Percentiles rank a stretch among this genome's conserved stretches.
phyloP scores from a whole-genome alignment of 2,797 vertebrate species.

The Simalia tracyae region DNA sequence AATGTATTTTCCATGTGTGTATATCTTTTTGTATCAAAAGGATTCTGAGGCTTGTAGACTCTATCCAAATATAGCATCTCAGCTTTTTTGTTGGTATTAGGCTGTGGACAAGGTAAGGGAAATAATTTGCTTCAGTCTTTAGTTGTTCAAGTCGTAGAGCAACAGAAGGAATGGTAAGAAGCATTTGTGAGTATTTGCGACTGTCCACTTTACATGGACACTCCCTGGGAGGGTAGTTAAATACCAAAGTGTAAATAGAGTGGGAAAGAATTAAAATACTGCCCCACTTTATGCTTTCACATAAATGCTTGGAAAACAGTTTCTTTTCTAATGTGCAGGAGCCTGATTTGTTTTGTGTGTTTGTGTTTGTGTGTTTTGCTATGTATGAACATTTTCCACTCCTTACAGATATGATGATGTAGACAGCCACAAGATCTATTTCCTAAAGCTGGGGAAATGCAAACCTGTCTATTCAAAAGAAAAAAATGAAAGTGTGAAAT shows the following conservation, averaged over 20 bases:
- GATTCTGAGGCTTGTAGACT: constrained; percentile 69
- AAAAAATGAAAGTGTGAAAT: background rate
- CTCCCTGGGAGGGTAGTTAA: constrained; percentile 6
- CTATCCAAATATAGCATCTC: constrained; percentile 67
- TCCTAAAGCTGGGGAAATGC: background rate
- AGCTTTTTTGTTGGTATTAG: constrained; percentile 67
- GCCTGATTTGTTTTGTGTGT: background rate
- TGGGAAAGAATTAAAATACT: background rate
- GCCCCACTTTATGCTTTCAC: background rate
- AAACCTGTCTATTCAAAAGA: background rate
- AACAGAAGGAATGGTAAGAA: constrained; percentile 54
- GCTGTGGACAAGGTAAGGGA: constrained; percentile 66
- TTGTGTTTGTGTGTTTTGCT: background rate
- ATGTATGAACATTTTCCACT: background rate
- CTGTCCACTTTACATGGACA: constrained; percentile 26
- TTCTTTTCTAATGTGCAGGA: background rate
- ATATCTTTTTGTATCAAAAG: constrained; percentile 61
- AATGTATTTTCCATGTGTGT: constrained; percentile 54
- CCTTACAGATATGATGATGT: background rate
- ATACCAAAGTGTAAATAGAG: constrained; percentile 8
- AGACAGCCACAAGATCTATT: background rate
- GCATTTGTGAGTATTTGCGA: constrained; percentile 66
- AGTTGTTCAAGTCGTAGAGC: constrained; percentile 62
- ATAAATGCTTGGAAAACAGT: constrained; percentile 22
- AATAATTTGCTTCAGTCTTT: constrained; percentile 52